Evolutionary conservation across 2,888 invertebrate species (phyloP).

Genomic region (Drosophila formosana): DNA sequence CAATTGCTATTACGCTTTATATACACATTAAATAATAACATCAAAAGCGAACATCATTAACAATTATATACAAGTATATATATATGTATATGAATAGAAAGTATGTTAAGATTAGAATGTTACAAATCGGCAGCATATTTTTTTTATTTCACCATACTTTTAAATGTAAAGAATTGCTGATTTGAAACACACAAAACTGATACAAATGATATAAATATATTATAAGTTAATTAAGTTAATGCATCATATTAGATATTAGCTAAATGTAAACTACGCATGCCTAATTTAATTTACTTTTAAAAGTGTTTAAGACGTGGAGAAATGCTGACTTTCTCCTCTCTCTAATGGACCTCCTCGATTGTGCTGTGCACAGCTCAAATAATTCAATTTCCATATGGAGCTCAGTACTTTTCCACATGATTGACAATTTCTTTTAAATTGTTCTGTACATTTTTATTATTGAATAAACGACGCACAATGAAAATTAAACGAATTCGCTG

Average conservation of each 20-base stretch:
- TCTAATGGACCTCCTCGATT: not conserved
- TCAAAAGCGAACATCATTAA: slow-evolving; percentile 28
- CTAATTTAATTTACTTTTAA: slow-evolving; percentile 62
- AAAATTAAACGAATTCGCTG: slow-evolving; percentile 13
- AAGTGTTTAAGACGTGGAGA: slow-evolving; percentile 25
- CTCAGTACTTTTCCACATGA: slow-evolving; percentile 31
- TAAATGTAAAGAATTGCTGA: slow-evolving; percentile 48
- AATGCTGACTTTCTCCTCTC: slow-evolving; percentile 18
- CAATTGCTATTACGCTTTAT: slow-evolving; percentile 80
- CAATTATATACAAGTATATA: slow-evolving; percentile 29
- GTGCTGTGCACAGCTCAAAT: slow-evolving; percentile 57
- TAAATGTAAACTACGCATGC: slow-evolving; percentile 41
- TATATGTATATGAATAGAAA: not conserved
- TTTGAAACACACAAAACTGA: slow-evolving; percentile 36
- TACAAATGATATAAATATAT: slow-evolving; percentile 22
- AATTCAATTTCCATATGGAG: not conserved
- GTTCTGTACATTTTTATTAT: slow-evolving; percentile 53
- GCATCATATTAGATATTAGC: slow-evolving; percentile 53
- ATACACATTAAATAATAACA: slow-evolving; percentile 48
- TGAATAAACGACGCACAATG: slow-evolving; percentile 44
- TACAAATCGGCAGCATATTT: slow-evolving; percentile 35
- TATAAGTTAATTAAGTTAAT: slow-evolving; percentile 28
- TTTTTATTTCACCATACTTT: slow-evolving; percentile 17
- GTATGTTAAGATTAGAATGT: slow-evolving; percentile 23
- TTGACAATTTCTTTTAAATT: slow-evolving; percentile 50